Conservation (phyloP, 2,888 invertebrate genomes). For the Micoletzkya japonica region DNA sequence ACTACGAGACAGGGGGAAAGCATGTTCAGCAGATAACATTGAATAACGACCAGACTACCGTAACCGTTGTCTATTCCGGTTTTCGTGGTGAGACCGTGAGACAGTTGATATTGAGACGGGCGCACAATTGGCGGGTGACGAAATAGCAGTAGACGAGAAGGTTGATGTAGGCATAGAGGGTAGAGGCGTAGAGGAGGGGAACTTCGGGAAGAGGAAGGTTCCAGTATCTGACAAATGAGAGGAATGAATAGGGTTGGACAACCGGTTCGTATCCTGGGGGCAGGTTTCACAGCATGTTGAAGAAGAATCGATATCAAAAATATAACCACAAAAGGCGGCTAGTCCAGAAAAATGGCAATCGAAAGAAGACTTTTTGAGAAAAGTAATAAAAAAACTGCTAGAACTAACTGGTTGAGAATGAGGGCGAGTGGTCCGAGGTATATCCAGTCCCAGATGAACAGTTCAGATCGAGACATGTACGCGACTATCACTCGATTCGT, state of each 20-base stretch:
- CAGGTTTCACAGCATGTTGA: too few species aligned
- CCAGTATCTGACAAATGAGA: constrained; percentile 32
- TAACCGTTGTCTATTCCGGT: neutral
- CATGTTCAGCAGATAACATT: neutral
- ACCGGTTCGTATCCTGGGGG: too few species aligned
- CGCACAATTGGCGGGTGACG: constrained; percentile 67
- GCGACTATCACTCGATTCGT: constrained; percentile 96
- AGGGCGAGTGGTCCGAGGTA: constrained; percentile 88
- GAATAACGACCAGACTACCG: too few species aligned
- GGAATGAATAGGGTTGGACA: too few species aligned
- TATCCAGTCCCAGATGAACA: constrained; percentile 91
- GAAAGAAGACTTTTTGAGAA: neutral
- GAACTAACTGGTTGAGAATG: constrained; percentile 91
- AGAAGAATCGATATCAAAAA: too few species aligned
- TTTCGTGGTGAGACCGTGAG: constrained; percentile 53
- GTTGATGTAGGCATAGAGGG: constrained; percentile 65
- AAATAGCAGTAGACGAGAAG: constrained; percentile 64
- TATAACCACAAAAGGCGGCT: too few species aligned
- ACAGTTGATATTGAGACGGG: constrained; percentile 66
- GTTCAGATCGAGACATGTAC: constrained; percentile 98
- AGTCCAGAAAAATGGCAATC: neutral
- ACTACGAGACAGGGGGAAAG: neutral
- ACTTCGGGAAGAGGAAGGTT: constrained; percentile 14
- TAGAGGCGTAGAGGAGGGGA: constrained; percentile 23
- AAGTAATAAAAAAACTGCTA: neutral